These are phyloP conservation scores for Drosophila fungiperda DNA, from an alignment of 2,888 invertebrate genomes.

Conservation along the genomic window DNA sequence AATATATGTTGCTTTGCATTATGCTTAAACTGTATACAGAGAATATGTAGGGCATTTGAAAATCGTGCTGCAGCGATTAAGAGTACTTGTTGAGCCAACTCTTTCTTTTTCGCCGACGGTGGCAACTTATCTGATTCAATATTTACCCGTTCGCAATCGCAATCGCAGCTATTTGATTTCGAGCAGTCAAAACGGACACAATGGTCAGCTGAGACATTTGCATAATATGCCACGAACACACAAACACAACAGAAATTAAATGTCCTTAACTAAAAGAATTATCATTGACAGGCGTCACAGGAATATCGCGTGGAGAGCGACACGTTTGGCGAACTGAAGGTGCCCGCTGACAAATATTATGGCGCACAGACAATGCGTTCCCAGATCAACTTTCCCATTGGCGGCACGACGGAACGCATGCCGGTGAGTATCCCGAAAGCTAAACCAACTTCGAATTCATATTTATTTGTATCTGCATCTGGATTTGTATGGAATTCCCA, in stretches of 20 bases:
- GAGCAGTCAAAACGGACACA: conserved; percentile 20
- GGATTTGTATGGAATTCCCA: neutral
- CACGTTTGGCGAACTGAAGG: conserved; percentile 97
- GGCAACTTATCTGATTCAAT: conserved; percentile 17
- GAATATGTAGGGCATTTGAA: conserved; percentile 16
- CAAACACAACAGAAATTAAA: neutral
- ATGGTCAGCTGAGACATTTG: conserved; percentile 31
- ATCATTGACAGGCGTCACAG: conserved; percentile 69
- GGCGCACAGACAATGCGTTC: conserved; percentile 99
- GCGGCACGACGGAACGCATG: conserved; percentile 96
- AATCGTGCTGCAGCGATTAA: conserved; percentile 4
- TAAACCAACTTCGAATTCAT: neutral
- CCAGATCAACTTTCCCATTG: conserved; percentile 98
- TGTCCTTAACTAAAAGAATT: neutral
- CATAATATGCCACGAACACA: neutral
- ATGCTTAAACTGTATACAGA: neutral
- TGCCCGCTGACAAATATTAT: conserved; percentile 96
- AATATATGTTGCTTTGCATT: neutral
- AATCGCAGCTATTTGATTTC: conserved; percentile 37
- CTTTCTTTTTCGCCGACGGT: conserved; percentile 18
- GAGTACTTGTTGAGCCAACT: conserved; percentile 43
- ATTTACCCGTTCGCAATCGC: conserved; percentile 16
- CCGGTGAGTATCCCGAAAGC: conserved; percentile 89
- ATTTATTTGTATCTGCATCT: neutral
- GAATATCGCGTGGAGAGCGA: conserved; percentile 89